Conservation (phyloP, 1,140 invertebrate species). For the Diplogasteroides magnus region DNA sequence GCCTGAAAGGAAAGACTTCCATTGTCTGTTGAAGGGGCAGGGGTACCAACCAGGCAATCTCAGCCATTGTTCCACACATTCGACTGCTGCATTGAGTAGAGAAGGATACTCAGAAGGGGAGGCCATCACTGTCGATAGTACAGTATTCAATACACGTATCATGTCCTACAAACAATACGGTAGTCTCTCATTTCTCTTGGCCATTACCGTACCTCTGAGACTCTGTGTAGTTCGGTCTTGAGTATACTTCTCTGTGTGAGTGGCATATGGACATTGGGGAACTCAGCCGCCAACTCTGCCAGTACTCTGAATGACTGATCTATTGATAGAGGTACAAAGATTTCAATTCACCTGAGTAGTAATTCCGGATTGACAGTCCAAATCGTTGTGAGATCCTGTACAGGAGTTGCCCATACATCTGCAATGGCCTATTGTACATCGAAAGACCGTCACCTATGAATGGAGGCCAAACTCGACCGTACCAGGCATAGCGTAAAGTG, state of each 20-base stretch:
- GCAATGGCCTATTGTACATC: no score
- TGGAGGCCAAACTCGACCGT: no score
- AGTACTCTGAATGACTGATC: slow-evolving; percentile 8
- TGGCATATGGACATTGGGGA: slow-evolving; percentile 16
- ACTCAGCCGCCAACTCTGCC: slow-evolving; percentile 17
- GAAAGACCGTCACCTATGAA: no score
- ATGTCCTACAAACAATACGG: slow-evolving; percentile 5
- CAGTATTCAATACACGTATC: slow-evolving; percentile 1
- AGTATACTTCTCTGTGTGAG: slow-evolving; percentile 14
- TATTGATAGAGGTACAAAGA: no score
- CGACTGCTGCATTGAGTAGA: slow-evolving; percentile 12
- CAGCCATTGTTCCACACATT: slow-evolving; percentile 20
- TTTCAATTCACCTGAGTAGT: slow-evolving; percentile 8
- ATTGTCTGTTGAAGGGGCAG: no score
- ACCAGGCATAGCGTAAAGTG: slow-evolving; percentile 14
- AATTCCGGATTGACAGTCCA: slow-evolving; percentile 10
- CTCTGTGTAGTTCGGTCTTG: slow-evolving; percentile 14
- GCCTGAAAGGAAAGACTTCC: neutral
- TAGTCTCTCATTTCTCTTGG: no score
- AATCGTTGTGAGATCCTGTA: slow-evolving; percentile 6
- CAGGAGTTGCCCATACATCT: slow-evolving; percentile 10
- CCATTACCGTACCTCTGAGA: slow-evolving; percentile 5
- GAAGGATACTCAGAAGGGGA: slow-evolving; percentile 7
- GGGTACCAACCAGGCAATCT: slow-evolving; percentile 5
- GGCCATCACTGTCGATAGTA: neutral